Evolutionary conservation across 2,888 invertebrate genomes (phyloP), one percentile per base, ranked within the genome.

Genomic region (Lacanobia oleracea): DNA sequence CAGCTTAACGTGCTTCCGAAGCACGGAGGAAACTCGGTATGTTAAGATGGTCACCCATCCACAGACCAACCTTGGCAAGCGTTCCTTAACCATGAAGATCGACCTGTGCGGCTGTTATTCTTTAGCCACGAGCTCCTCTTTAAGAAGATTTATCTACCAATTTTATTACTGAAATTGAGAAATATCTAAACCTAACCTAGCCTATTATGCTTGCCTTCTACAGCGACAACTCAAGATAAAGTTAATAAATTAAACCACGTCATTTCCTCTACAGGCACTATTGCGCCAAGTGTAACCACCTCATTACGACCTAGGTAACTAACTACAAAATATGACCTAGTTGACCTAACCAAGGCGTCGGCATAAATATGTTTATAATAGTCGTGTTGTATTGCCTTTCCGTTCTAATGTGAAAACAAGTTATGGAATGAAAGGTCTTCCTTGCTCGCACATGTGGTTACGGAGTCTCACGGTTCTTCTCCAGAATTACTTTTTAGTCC

Each of bases 201-300:
- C 6, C 33, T 33, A 27, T 3, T 27, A 3, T 2, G 27, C 27
- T 27, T 27, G 27, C 27, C 27, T 3, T 27, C 1, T 27, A 27
- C 9, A n/a, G 2, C 4, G 33, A 57, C 37, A 69, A 45, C 6
- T 53, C 7, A 48, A 56, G n/a, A n/a, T 12, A 7, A 27, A 63
- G 5, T 12, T 21, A 43, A 33, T 53, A 50, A 50, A 53, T 63
- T 40, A 54, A 62, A 14, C 12, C 27, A 18, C 18, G 14, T n/a
- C 21, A 23, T 23, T 21, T 51, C 59, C 27, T 62, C 45, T 23
- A 12, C 27, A 10, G 16, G 18, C 18, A 48, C 48, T 18, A 40
- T 3, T 7, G 51, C n/a, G 50, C 54, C 78, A 79, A 69, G 79
- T 40, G 12, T 27, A 78, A 79, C 75, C 53, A 53, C 64, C 67